phyloP scores from a whole-genome alignment of 2,888 invertebrate genomes.

The Lomographa bimaculata region DNA sequence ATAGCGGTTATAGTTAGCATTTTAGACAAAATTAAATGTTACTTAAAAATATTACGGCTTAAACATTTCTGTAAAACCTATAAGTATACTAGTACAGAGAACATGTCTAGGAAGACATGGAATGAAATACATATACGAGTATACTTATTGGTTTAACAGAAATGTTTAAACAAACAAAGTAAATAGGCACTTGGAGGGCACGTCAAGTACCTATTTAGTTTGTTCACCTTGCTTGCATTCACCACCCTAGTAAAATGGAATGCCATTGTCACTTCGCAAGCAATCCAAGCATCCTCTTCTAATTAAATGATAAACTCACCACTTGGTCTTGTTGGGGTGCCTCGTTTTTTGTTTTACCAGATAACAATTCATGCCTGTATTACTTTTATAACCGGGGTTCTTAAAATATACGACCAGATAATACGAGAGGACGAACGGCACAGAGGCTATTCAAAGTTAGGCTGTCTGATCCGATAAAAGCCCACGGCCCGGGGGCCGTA shows the following conservation, averaged over 20 bases:
- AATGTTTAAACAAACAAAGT: no score
- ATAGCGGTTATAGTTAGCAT: no score
- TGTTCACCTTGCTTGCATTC: slow-evolving; percentile 17
- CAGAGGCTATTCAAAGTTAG: slow-evolving; percentile 44
- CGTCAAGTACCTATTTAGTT: slow-evolving; percentile 22
- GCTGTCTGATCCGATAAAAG: slow-evolving; percentile 66
- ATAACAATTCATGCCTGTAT: slow-evolving; percentile 45
- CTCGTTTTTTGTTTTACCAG: slow-evolving; percentile 26
- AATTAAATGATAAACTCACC: slow-evolving; percentile 60
- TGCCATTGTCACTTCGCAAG: slow-evolving; percentile 29
- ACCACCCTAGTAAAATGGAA: slow-evolving; percentile 17
- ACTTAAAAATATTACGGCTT: no score
- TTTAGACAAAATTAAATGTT: no score
- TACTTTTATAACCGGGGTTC: slow-evolving; percentile 16
- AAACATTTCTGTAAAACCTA: no score
- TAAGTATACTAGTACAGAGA: no score
- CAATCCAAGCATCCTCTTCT: no score
- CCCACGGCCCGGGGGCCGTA: slow-evolving; percentile 41
- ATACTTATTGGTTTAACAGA: no score
- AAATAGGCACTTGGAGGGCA: no score
- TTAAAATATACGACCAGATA: slow-evolving; percentile 11
- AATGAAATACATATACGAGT: no score
- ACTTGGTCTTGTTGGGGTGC: slow-evolving; percentile 28
- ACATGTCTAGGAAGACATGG: no score
- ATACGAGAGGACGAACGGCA: slow-evolving; percentile 24